Conservation (phyloP, 2,113 vertebrate species). For the Epinephelus cyanopodus region DNA sequence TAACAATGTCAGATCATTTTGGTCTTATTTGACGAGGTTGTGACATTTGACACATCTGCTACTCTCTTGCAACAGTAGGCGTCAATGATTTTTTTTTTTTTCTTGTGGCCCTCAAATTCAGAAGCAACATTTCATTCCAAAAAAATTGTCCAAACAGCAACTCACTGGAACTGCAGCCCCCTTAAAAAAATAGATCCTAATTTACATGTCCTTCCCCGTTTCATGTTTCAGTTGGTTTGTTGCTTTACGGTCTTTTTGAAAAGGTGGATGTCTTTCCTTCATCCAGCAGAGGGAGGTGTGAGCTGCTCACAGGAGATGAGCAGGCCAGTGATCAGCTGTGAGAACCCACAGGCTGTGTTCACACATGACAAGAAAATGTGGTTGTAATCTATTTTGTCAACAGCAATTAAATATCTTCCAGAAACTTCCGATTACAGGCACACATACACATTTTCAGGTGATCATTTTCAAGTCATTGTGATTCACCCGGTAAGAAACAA, state of each 20-base stretch:
- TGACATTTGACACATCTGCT: too few relatives aligned
- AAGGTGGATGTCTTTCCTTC: not conserved
- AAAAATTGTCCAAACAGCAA: not conserved
- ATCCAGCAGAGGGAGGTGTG: constrained; percentile 60
- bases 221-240: not conserved
- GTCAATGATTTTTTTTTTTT: too few relatives aligned
- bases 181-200: not conserved
- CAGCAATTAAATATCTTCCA: too few relatives aligned
- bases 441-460: too few relatives aligned
- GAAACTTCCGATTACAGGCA: too few relatives aligned
- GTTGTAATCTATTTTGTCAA: not conserved
- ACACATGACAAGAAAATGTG: not conserved
- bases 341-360: not conserved
- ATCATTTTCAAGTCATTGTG: too few relatives aligned
- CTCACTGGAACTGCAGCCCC: not conserved
- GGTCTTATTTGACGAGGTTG: too few relatives aligned
- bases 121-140: not conserved
- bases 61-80: too few relatives aligned
- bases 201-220: not conserved
- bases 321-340: not conserved
- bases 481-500: too few relatives aligned
- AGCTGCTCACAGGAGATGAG: not conserved
- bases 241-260: not conserved
- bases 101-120: not conserved
- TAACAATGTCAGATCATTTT: not conserved